phyloP scores from a whole-genome alignment of 2,797 vertebrate species.

The Periparus ater region DNA sequence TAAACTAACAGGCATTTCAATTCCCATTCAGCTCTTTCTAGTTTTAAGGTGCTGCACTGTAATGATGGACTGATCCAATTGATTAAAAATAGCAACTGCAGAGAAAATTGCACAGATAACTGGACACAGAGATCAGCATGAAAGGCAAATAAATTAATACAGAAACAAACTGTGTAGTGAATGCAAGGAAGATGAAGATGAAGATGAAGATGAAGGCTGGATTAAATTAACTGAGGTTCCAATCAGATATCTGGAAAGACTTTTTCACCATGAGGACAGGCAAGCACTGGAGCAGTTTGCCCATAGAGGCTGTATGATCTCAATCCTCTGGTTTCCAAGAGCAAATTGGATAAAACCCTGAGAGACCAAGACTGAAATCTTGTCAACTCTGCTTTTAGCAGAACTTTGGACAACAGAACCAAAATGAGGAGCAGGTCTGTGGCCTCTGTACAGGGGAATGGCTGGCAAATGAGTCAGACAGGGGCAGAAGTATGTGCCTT shows the following conservation, averaged over 20 bases:
- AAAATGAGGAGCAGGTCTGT: neutral
- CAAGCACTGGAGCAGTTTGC: neutral
- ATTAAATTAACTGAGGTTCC: neutral
- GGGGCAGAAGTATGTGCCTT: neutral
- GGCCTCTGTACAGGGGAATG: neutral
- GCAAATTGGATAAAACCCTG: neutral
- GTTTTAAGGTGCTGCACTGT: neutral
- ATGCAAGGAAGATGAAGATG: neutral
- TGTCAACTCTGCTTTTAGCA: neutral
- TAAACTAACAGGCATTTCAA: neutral
- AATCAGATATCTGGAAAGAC: neutral
- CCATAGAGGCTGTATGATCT: neutral
- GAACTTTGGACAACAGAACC: neutral
- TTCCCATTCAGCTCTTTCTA: neutral
- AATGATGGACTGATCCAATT: neutral
- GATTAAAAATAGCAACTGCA: neutral
- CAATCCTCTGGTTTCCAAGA: neutral
- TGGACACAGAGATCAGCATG: neutral
- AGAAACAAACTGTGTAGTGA: neutral
- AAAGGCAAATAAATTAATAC: neutral
- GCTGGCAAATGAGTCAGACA: neutral
- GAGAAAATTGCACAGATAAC: neutral
- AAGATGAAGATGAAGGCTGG: neutral
- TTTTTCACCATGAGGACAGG: neutral
- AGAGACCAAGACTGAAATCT: neutral